phyloP scores from a whole-genome alignment of 1,140 invertebrate species.

The Littorina saxatilis region DNA sequence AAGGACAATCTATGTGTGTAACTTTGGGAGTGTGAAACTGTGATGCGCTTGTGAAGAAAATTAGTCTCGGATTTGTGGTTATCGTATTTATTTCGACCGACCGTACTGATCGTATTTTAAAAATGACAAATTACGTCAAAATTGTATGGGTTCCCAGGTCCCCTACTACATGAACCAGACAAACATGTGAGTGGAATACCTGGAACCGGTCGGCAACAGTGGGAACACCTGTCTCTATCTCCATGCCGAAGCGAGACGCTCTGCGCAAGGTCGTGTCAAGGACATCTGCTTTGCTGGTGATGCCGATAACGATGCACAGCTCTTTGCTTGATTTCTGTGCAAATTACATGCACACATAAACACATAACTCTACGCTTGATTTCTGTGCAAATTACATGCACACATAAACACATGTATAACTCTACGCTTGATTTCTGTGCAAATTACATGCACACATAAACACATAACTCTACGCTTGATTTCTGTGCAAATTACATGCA shows the following conservation, averaged over 20 bases:
- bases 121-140: no score
- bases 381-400: not conserved
- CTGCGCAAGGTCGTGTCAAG: conserved; percentile 67
- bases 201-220: conserved; percentile 79
- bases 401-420: not conserved
- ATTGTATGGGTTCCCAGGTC: no score
- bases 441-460: not conserved
- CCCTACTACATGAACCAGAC: no score
- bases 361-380: no score
- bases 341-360: conserved; percentile 2
- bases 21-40: no score
- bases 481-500: not conserved
- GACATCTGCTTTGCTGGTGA: conserved; percentile 65
- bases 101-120: no score
- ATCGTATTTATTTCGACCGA: no score
- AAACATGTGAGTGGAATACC: no score
- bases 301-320: conserved; percentile 58
- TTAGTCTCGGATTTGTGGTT: no score
- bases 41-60: no score
- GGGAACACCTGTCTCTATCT: conserved; percentile 91
- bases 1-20: no score
- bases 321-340: conserved; percentile 39
- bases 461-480: not conserved
- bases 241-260: conserved; percentile 76
- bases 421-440: not conserved